Evolutionary conservation across 2,113 vertebrate genomes (phyloP), one percentile per base, ranked within the genome.

Genomic region (Corvus hawaiiensis): DNA sequence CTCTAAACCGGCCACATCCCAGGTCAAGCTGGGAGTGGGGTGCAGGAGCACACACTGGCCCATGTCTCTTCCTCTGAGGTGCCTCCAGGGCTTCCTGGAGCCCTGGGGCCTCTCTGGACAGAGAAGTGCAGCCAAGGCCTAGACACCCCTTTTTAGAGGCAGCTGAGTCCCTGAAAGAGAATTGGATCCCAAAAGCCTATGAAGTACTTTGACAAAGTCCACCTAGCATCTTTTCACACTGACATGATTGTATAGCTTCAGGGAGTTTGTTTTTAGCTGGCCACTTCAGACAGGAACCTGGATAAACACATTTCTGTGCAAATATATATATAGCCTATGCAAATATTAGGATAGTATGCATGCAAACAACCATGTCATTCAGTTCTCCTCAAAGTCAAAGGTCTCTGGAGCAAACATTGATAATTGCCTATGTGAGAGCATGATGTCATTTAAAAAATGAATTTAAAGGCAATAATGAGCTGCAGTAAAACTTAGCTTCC

Each of bases 251-350:
- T 41, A 48, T 18, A 39, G 56, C 43, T 93, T 72, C 55, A 46
- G 18, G 41, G 81, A 59, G 52, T 35, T 78, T 74, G 69, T 17
- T 94, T 84, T 68, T 44, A 93, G 49, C 54, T 73, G 76, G n/a
- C 43, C 85, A 41, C 85, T 95, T 93, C 88, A 93, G 75, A 66
- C 46, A 84, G 76, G 10, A 92, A 55, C 75, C 72, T 80, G 23
- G 68, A 80, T 71, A 92, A 90, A 86, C 79, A 85, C 37, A 77
- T 27, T 12, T 56, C 28, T 62, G 33, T 27, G 35, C 63, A 96
- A 94, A 94, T 62, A 82, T 61, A 87, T 85, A 30, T 26, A 30
- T 26, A 76, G 16, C 37, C 85, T 64, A 62, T 61, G 84, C 67
- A 97, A 93, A 94, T 84, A 67, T 80, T 80, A 39, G 64, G 76